phyloP scores from a whole-genome alignment of 2,888 invertebrate genomes.

The Eustalomyia histrio region DNA sequence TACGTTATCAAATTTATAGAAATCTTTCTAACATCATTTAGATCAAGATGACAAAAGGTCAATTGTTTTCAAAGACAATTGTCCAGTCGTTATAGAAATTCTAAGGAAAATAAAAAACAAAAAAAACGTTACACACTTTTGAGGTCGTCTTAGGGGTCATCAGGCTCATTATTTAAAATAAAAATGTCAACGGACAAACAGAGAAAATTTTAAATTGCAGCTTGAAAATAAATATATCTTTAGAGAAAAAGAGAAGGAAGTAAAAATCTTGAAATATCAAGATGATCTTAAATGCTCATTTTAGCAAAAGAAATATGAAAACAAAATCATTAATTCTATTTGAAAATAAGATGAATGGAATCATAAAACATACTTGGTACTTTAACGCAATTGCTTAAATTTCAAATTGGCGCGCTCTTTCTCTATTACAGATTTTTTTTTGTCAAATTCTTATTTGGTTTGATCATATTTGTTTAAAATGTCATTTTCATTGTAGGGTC shows the following conservation, averaged over 20 bases:
- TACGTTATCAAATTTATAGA: constrained; percentile 51
- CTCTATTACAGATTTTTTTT: constrained; percentile 3
- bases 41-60: constrained; percentile 53
- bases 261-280: constrained; percentile 33
- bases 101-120: constrained; percentile 20
- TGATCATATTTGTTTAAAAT: constrained; percentile 58
- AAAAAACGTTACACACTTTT: constrained; percentile 65
- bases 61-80: constrained; percentile 59
- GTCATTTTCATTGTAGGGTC: constrained; percentile 58
- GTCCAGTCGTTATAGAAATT: constrained; percentile 28
- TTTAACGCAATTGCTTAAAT: neutral
- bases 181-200: constrained; percentile 48
- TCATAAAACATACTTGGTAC: no score
- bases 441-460: constrained; percentile 23
- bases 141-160: constrained; percentile 68
- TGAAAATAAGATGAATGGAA: no score
- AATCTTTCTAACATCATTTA: constrained; percentile 42
- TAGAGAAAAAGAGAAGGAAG: constrained; percentile 16
- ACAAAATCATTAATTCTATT: constrained; percentile 46
- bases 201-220: constrained; percentile 38
- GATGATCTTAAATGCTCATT: constrained; percentile 63
- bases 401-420: constrained; percentile 56
- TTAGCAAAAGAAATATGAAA: constrained; percentile 23
- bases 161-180: constrained; percentile 61
- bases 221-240: constrained; percentile 17